Evolutionary conservation across 1,140 invertebrate genomes (phyloP), one percentile per base, ranked within the genome.

Genomic region (Drosophila kikkawai): DNA sequence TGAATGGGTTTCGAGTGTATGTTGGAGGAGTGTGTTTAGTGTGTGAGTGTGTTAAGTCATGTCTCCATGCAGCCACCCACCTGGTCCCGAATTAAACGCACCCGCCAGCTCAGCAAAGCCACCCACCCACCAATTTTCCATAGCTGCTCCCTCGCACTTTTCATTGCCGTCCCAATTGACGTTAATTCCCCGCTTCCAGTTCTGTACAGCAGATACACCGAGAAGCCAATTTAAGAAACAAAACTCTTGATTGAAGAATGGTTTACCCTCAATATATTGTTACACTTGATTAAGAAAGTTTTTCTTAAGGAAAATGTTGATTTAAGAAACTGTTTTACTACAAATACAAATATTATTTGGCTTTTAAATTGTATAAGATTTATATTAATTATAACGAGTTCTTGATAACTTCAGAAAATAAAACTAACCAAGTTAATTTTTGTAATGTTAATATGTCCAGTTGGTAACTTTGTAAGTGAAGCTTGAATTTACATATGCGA

Each of bases 21-120:
- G 19, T 36, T 34, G 17, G 34, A 37, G 51, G 51, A 55, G 51
- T 12, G 34, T 44, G 53, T 61, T 48, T 45, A 45, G 67, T 74
- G 45, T 76, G 53, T 45, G 22, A 51, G 51, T 77, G 66, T 74
- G 58, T 50, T 64, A 63, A 42, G 48, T 64, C 41, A 78, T 83
- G 59, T 59, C 45, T 63, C 66, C 47, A 75, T 84, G 85, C 81
- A 61, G 61, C 56, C 51, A 61, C 66, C 57, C 60, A 79, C 26
- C 36, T 56, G 36, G 19, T 56, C 36, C 53, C 36, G 7, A 56
- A 39, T 56, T 39, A 39, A 39, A 56, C 36, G 53, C 22, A 61
- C 61, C 57, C 60, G 69, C 19, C 22, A 55, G 78, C 36, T 47
- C 44, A 50, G 44, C 67, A 12, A 77, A 51, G 42, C 59, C 45